Base-by-base conservation (phyloP, 2,888 invertebrate species). In the Agonum fuliginosum region DNA sequence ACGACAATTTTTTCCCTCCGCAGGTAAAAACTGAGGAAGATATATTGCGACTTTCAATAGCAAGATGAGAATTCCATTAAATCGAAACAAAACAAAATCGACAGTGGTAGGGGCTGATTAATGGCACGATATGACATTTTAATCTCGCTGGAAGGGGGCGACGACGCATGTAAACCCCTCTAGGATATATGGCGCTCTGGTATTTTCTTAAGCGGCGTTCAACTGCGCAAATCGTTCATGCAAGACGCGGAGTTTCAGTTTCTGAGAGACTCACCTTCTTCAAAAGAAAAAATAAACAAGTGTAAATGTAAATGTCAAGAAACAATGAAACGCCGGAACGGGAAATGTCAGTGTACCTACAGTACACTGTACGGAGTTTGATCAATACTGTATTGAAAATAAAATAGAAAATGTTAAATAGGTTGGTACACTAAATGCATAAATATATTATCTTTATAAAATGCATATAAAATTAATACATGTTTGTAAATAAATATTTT, bases 111-210 rank as follows among this genome's bases (percentile, higher is more conserved):
- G 24, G 19, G 17, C 22, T 54, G 70, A 77, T 77, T 77, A 77
- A 77, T 77, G 77, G 62, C 77, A 77, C 34, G 54, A 70, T 77
- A 77, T 77, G 77, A 77, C 77, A 77, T 77, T 77, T 77, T 77
- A 77, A 77, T 77, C 70, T 77, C 46, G 58, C n/a, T n/a, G n/a
- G n/a, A n/a, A 30, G 34, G 54, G 30, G 58, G 20, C 19, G 48
- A 12, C 51, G 70, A 69, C 70, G 77, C 77, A 70, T 77, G 69
- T 77, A 65, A 65, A 14, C 74, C 74, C 58, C 37, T 19, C n/a
- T n/a, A n/a, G 74, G 65, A 34, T 22, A 43, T 17, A 6, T 8
- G 17, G 12, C 12, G 3, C 46, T 17, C 27, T 70, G 70, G 24
- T 70, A 70, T 70, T 70, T 70, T 24, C 70, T 70, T 69, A 3